Conservation (phyloP, 64 coral and sea anemone genomes). For the Montipora sp. region DNA sequence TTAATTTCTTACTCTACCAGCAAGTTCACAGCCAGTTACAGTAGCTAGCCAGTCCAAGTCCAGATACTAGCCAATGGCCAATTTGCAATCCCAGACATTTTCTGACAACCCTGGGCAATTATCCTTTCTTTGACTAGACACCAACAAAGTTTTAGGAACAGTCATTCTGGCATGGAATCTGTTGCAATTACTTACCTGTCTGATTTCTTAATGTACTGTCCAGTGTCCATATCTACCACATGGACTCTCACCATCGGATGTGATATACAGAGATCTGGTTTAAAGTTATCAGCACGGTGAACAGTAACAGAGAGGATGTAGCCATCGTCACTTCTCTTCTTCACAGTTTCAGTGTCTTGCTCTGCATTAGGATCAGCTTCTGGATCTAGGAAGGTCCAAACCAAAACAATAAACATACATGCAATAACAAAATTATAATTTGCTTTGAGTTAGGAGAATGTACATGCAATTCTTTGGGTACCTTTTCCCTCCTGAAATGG, state of each 20-base stretch:
- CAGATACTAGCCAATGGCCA: no score
- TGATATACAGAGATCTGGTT: constrained; percentile 83
- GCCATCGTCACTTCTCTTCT: constrained; percentile 81
- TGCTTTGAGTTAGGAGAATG: background rate
- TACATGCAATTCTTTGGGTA: no score
- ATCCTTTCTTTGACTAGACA: no score
- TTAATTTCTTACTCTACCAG: no score
- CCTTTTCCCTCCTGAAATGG: no score
- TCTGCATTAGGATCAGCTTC: constrained; percentile 21
- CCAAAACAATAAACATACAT: background rate
- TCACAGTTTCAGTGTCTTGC: background rate
- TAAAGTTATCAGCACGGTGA: constrained; percentile 90
- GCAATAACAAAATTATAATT: background rate
- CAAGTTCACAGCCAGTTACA: no score
- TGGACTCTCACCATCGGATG: constrained; percentile 95
- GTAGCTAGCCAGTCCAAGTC: no score
- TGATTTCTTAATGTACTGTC: constrained; percentile 96
- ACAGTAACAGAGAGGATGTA: constrained; percentile 85
- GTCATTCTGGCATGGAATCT: no score
- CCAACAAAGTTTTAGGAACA: no score
- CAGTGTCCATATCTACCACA: constrained; percentile 90
- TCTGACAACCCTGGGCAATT: no score
- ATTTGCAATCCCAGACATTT: no score
- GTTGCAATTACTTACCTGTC: constrained; percentile 61
- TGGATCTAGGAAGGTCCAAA: background rate